A percentile compares a stretch with the other conserved stretches of the same genome.
Evolutionary conservation across 2,888 invertebrate species (phyloP).

Genomic region (Dryomyza anilis): DNA sequence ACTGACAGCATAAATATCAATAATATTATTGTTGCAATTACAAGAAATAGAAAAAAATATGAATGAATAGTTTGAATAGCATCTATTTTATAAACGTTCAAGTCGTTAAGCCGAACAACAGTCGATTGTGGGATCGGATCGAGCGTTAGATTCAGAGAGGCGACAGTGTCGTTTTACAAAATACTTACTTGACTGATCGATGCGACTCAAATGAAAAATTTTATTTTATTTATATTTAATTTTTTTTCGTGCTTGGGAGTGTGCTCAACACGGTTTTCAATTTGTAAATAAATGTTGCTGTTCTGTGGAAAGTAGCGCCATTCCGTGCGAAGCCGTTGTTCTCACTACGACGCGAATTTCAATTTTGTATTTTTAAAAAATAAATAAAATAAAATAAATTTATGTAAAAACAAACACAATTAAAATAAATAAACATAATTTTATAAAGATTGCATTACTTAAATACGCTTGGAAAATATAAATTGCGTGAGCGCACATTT

Average conservation of each 20-base stretch:
- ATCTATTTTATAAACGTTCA: too few relatives aligned
- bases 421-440: not conserved
- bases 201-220: not conserved
- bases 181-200: not conserved
- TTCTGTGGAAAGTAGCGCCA: conserved; percentile 11
- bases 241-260: not conserved
- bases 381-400: not conserved
- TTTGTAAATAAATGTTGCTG: conserved; percentile 24
- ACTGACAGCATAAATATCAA: too few relatives aligned
- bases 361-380: not conserved
- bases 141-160: not conserved
- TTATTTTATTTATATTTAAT: not conserved
- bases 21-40: too few relatives aligned
- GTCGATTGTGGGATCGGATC: too few relatives aligned
- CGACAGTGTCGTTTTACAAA: not conserved
- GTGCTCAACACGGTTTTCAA: not conserved
- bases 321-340: not conserved
- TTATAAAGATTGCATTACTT: too few relatives aligned
- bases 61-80: too few relatives aligned
- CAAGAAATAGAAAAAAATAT: too few relatives aligned
- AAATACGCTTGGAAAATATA: not conserved
- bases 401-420: not conserved
- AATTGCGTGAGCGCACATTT: conserved; percentile 5
- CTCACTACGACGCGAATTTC: conserved; percentile 4
- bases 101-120: too few relatives aligned